These are phyloP conservation scores for Drosophila cyrtoloma DNA, from an alignment of 2,888 invertebrate genomes.

Conservation along the genomic window DNA sequence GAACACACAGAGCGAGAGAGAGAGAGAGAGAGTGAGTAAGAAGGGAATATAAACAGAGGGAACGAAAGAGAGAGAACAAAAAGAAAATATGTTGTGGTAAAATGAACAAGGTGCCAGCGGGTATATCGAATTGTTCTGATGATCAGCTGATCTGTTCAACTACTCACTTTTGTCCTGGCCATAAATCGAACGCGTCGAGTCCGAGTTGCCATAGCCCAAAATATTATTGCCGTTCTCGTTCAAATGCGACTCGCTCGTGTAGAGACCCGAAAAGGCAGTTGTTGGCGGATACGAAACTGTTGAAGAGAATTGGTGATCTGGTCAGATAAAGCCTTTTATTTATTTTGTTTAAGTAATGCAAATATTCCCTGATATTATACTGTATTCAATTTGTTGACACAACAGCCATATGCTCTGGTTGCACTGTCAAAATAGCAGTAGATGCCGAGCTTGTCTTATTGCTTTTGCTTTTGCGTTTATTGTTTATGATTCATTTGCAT, in stretches of 20 bases:
- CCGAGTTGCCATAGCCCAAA: conserved; percentile 72
- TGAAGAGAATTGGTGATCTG: background rate
- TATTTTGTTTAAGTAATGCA: background rate
- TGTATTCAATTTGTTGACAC: background rate
- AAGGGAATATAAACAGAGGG: conserved; percentile 3
- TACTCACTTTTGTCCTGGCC: conserved; percentile 83
- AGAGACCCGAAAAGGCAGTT: conserved; percentile 74
- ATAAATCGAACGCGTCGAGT: conserved; percentile 77
- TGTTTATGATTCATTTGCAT: conserved; percentile 53
- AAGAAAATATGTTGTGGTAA: conserved; percentile 20
- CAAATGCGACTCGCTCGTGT: conserved; percentile 82
- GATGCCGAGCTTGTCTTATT: background rate
- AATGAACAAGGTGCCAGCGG: conserved; percentile 34
- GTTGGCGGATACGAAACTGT: conserved; percentile 85
- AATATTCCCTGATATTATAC: background rate
- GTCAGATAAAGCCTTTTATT: background rate
- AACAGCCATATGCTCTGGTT: background rate
- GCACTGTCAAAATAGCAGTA: conserved; percentile 5
- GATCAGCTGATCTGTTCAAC: background rate
- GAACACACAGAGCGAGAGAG: conserved; percentile 6
- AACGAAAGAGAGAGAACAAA: background rate
- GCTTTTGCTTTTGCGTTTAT: conserved; percentile 12
- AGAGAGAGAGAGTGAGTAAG: conserved; percentile 13
- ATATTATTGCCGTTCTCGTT: conserved; percentile 64
- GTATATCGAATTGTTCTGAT: background rate